phyloP scores from a whole-genome alignment of 2,797 vertebrate species.

The Atherinosoma microstoma region DNA sequence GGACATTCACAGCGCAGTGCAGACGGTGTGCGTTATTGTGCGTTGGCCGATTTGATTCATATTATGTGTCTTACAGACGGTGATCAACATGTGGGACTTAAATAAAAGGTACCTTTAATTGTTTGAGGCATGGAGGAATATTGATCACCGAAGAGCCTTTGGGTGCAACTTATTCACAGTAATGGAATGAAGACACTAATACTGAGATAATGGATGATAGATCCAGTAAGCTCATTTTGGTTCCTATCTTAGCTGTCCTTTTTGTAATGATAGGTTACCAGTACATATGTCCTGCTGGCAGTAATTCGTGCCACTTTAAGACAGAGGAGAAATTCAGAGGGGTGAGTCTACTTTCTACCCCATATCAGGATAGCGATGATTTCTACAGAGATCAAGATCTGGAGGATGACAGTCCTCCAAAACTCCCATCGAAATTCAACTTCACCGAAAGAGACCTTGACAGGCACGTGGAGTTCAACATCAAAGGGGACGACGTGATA shows the following conservation, averaged over 20 bases:
- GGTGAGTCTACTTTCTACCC: constrained; percentile 77
- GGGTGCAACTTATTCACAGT: constrained; percentile 72
- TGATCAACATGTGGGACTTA: constrained; percentile 76
- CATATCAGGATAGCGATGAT: constrained; percentile 78
- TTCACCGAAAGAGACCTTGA: constrained; percentile 91
- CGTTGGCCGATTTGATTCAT: constrained; percentile 34
- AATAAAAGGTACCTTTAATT: constrained; percentile 50
- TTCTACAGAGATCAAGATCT: constrained; percentile 83
- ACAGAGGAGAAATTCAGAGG: constrained; percentile 79
- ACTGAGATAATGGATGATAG: constrained; percentile 92
- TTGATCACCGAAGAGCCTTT: constrained; percentile 50
- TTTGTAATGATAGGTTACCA: constrained; percentile 95
- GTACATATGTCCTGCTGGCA: constrained; percentile 92
- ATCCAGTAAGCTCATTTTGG: constrained; percentile 93
- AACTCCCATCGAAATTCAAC: constrained; percentile 86
- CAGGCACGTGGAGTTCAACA: constrained; percentile 93
- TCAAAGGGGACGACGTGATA: constrained; percentile 94
- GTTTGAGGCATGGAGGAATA: constrained; percentile 53
- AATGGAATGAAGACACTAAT: constrained; percentile 79
- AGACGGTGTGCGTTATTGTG: constrained; percentile 37
- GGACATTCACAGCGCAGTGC: constrained; percentile 53
- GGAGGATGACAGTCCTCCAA: constrained; percentile 81
- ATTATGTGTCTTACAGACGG: constrained; percentile 25
- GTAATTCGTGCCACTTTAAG: constrained; percentile 89
- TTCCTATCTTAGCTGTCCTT: constrained; percentile 91